Conservation (phyloP, 2,113 vertebrate species). For the Mixornis gularis region DNA sequence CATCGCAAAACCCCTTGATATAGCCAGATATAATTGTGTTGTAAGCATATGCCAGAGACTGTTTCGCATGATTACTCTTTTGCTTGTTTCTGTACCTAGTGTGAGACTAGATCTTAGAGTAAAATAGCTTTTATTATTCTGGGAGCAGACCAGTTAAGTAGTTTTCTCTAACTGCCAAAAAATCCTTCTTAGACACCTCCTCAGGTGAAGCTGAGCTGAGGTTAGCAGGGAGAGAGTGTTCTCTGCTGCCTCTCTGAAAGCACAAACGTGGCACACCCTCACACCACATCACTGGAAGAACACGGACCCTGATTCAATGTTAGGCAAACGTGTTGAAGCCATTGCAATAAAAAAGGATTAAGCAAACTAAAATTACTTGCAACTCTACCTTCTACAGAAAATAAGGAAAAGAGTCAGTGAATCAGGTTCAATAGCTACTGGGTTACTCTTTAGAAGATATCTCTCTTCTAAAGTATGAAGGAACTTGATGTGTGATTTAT, state of each 20-base stretch:
- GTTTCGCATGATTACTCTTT: not conserved
- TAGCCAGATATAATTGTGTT: not conserved
- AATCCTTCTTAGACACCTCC: not conserved
- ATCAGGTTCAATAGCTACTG: not conserved
- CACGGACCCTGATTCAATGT: not conserved
- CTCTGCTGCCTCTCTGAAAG: not conserved
- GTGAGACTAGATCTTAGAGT: not conserved
- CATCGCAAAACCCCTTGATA: not conserved
- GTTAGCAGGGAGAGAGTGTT: not conserved
- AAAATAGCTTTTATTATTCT: not conserved
- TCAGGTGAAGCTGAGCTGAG: not conserved
- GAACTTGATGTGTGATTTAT: not conserved
- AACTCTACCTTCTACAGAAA: not conserved
- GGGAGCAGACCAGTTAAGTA: rapidly evolving
- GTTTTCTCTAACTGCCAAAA: not conserved
- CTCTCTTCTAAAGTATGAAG: not conserved
- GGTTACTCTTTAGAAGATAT: not conserved
- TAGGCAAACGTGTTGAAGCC: not conserved
- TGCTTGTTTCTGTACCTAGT: not conserved
- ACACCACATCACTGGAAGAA: not conserved
- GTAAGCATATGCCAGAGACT: not conserved
- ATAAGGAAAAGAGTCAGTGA: not conserved
- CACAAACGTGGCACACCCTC: not conserved
- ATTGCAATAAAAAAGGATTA: not conserved
- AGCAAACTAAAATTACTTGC: not conserved